phyloP scores from a whole-genome alignment of 1,140 invertebrate genomes.

The Leptinotarsa lineolata region DNA sequence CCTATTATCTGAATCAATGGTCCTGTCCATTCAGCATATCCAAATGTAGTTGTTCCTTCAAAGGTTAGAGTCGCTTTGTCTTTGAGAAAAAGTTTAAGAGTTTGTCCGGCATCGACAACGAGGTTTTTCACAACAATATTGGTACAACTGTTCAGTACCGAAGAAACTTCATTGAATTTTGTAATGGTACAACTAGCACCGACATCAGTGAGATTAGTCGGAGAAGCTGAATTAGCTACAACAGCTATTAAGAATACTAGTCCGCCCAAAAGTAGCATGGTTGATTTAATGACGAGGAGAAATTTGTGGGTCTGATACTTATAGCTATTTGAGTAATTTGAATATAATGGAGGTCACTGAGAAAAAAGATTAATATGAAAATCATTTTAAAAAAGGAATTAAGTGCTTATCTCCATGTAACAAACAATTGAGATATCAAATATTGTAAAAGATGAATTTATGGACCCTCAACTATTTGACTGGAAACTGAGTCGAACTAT shows the following conservation, averaged over 20 bases:
- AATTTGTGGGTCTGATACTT: too few species aligned
- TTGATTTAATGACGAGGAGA: too few species aligned
- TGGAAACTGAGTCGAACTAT: too few species aligned
- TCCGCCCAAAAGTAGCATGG: not conserved
- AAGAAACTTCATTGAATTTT: conserved; percentile 15
- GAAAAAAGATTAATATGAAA: too few species aligned
- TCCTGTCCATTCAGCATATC: conserved; percentile 30
- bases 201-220: not conserved
- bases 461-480: too few species aligned
- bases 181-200: conserved; percentile 13
- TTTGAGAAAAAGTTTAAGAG: conserved; percentile 20
- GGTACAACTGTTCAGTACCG: conserved; percentile 17
- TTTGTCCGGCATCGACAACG: conserved; percentile 29
- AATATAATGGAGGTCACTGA: too few species aligned
- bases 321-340: too few species aligned
- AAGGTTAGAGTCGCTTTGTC: conserved; percentile 30
- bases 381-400: too few species aligned
- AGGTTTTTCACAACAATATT: conserved; percentile 30
- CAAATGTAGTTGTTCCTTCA: conserved; percentile 28
- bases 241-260: not conserved
- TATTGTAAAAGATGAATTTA: too few species aligned
- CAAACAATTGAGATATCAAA: too few species aligned
- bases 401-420: too few species aligned
- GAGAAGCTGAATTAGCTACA: not conserved
- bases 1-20: conserved; percentile 31